phyloP scores from a whole-genome alignment of 1,140 invertebrate genomes.

The Halictus rubicundus region DNA sequence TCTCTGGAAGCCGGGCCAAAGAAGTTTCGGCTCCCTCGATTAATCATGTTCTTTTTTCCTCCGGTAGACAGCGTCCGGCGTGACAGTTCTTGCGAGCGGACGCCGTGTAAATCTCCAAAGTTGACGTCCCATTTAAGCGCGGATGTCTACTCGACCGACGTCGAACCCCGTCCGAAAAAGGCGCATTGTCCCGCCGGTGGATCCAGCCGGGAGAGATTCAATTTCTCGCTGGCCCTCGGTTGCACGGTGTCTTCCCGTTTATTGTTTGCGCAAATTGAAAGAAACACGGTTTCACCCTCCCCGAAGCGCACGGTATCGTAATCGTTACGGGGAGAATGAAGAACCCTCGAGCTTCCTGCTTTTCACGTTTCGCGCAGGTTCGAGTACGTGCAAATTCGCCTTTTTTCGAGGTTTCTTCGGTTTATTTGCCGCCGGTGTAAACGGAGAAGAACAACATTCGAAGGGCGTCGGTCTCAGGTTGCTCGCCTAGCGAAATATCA shows the following conservation, averaged over 20 bases:
- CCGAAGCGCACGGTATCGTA: no score
- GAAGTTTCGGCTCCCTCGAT: conserved; percentile 54
- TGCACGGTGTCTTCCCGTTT: conserved; percentile 10
- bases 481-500: no score
- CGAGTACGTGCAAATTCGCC: no score
- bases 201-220: conserved; percentile 35
- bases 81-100: conserved; percentile 45
- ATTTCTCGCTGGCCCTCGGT: neutral
- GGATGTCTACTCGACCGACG: conserved; percentile 31
- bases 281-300: neutral
- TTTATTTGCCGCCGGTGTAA: no score
- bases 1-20: conserved; percentile 28
- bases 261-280: neutral
- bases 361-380: no score
- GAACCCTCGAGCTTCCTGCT: no score
- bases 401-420: no score
- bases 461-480: no score
- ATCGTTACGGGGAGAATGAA: no score
- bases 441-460: no score
- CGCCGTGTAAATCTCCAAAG: conserved; percentile 58
- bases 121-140: conserved; percentile 47
- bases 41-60: conserved; percentile 53
- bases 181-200: conserved; percentile 23
- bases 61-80: neutral
- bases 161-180: conserved; percentile 22